Conservation (phyloP, 2,888 invertebrate species). For the Agrilus cyanescens region DNA sequence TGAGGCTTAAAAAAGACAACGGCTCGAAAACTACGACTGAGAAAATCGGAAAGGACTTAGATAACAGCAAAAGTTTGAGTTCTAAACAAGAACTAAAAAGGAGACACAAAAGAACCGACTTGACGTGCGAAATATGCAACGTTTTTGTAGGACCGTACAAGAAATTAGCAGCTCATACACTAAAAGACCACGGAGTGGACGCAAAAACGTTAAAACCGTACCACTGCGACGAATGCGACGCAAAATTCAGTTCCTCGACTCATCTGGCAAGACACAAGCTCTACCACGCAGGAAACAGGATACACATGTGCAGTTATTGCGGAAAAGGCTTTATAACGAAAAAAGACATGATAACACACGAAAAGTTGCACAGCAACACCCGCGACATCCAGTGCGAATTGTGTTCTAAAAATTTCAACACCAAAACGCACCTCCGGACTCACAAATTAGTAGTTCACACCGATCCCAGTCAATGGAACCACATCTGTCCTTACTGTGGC, state of each 20-base stretch:
- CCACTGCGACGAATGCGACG: constrained; percentile 22
- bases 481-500: constrained; percentile 14
- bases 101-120: background rate
- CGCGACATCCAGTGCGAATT: constrained; percentile 24
- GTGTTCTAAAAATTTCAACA: constrained; percentile 26
- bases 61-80: too few relatives aligned
- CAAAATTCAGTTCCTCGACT: constrained; percentile 22
- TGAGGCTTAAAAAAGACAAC: too few relatives aligned
- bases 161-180: constrained; percentile 21
- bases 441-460: constrained; percentile 27
- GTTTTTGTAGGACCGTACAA: constrained; percentile 18
- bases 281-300: constrained; percentile 23
- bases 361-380: constrained; percentile 23
- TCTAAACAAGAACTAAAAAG: too few relatives aligned
- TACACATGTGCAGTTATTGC: constrained; percentile 24
- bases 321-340: constrained; percentile 34
- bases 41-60: too few relatives aligned
- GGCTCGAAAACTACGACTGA: background rate
- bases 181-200: constrained; percentile 19
- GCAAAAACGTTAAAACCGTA: constrained; percentile 23
- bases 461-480: constrained; percentile 23
- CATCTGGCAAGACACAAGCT: constrained; percentile 24
- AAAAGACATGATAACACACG: constrained; percentile 24
- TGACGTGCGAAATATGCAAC: constrained; percentile 22
- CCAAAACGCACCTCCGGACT: constrained; percentile 23